These are phyloP conservation scores for Cantharis nigra DNA, from an alignment of 2,888 invertebrate genomes.

Conservation along the genomic window DNA sequence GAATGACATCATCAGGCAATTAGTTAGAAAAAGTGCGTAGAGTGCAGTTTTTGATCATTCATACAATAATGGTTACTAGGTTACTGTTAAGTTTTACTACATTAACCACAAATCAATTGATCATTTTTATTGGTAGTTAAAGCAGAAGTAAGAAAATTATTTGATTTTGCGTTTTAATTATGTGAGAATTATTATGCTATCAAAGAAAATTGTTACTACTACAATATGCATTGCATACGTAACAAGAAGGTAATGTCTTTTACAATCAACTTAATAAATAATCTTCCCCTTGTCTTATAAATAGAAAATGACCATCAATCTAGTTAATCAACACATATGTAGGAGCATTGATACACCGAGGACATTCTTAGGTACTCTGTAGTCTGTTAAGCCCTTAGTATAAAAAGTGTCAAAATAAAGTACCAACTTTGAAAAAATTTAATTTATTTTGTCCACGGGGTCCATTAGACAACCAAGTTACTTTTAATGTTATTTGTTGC, in stretches of 20 bases:
- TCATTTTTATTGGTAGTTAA: neutral
- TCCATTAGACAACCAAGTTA: neutral
- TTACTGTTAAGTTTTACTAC: neutral
- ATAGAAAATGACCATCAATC: slow-evolving; percentile 21
- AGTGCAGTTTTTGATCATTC: no score
- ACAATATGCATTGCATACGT: neutral
- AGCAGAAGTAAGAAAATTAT: neutral
- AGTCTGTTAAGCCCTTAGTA: neutral
- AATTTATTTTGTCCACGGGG: no score
- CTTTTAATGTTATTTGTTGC: neutral
- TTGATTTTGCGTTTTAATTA: neutral
- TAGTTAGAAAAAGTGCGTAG: neutral
- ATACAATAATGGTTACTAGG: neutral
- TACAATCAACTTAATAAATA: slow-evolving; percentile 11
- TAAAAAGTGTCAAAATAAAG: neutral
- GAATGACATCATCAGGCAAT: neutral
- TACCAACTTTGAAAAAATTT: neutral
- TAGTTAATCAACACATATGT: slow-evolving; percentile 1
- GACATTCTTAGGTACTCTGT: neutral
- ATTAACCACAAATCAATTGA: neutral
- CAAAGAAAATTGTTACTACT: neutral
- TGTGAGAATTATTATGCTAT: neutral
- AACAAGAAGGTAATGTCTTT: neutral
- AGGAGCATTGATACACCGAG: neutral
- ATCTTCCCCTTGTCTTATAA: slow-evolving; percentile 10